These are phyloP conservation scores for Perca flavescens DNA, from an alignment of 2,113 vertebrate genomes.

Conservation along the genomic window DNA sequence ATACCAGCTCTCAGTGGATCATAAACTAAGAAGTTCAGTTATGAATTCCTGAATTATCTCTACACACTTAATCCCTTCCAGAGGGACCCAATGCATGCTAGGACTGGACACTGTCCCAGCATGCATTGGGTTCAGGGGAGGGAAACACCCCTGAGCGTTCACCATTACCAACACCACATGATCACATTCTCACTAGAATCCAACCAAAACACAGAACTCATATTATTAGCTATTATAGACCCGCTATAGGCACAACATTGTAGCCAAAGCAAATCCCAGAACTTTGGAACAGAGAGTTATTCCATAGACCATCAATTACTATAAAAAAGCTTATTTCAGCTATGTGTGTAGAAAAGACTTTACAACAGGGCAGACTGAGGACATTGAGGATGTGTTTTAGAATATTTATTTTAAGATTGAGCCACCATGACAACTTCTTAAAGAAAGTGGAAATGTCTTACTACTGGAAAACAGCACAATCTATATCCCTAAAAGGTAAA, in stretches of 20 bases:
- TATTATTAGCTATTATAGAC: conserved; percentile 3
- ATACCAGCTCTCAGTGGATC: conserved; percentile 28
- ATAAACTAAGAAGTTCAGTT: conserved; percentile 28
- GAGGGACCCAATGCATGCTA: not conserved
- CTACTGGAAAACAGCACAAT: not conserved
- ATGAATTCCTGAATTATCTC: conserved; percentile 44
- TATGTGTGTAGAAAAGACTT: not conserved
- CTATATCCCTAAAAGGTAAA: not conserved
- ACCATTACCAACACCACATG: not conserved
- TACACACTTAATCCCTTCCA: conserved; percentile 26
- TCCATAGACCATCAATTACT: not conserved
- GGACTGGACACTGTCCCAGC: conserved; percentile 11
- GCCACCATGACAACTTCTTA: not conserved
- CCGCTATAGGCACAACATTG: not conserved
- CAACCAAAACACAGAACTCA: conserved; percentile 2
- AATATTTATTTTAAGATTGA: not conserved
- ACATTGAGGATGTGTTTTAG: not conserved
- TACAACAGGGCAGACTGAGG: not conserved
- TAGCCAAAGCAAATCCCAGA: conserved; percentile 25
- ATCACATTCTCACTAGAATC: conserved; percentile 1
- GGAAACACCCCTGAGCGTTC: conserved; percentile 18
- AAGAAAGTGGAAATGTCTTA: not conserved
- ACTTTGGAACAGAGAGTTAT: not conserved
- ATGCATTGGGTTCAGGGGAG: conserved; percentile 9
- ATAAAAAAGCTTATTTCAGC: not conserved